Evolutionary conservation across 2,888 invertebrate genomes (phyloP).

Genomic region (Anthrax anthrax): DNA sequence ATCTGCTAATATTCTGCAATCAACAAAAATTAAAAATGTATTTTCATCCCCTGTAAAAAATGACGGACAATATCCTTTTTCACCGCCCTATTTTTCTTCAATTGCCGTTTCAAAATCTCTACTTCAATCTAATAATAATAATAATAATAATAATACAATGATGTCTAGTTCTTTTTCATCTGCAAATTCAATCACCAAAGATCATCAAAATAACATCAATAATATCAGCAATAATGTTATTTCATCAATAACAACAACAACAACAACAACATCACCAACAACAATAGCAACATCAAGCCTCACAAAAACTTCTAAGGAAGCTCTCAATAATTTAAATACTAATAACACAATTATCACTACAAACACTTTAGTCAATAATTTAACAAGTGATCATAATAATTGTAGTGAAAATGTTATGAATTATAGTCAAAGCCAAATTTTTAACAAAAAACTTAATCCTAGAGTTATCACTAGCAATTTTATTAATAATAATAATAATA

Average conservation of each 20-base stretch:
- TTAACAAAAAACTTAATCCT: slow-evolving; percentile 13
- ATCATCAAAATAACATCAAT: neutral
- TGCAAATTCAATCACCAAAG: neutral
- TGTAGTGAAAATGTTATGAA: slow-evolving; percentile 1
- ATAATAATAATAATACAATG: too few species aligned
- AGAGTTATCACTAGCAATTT: slow-evolving; percentile 10
- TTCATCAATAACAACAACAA: neutral
- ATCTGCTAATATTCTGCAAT: neutral
- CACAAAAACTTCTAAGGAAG: neutral
- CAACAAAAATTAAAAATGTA: neutral
- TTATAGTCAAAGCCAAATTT: slow-evolving; percentile 10
- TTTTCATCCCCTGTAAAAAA: neutral
- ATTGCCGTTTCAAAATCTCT: too few species aligned
- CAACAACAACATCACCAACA: neutral
- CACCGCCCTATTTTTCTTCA: neutral
- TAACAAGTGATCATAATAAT: neutral
- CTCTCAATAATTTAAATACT: neutral
- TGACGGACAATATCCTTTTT: neutral
- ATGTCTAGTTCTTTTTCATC: too few species aligned
- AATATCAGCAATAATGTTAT: too few species aligned
- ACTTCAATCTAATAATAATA: too few species aligned
- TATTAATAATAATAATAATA: too few species aligned
- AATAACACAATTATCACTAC: neutral
- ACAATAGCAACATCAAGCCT: neutral
- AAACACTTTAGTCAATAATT: neutral